These are phyloP conservation scores for Pimephales promelas DNA, from an alignment of 2,113 vertebrate genomes.

Conservation along the genomic window DNA sequence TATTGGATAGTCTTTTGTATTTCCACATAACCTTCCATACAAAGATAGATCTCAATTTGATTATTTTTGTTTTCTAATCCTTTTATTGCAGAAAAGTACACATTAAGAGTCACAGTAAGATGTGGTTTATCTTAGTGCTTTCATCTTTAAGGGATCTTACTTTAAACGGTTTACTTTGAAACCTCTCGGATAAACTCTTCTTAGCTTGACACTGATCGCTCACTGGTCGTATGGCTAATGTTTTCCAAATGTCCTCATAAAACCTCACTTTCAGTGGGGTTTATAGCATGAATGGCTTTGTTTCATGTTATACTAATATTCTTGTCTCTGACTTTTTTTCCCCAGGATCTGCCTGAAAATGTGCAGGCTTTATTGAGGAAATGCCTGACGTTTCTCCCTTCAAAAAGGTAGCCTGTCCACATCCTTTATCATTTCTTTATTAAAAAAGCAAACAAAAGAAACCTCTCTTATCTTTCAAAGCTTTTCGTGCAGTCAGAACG, in stretches of 20 bases:
- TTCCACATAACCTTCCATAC: neutral
- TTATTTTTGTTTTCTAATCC: neutral
- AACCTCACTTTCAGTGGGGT: neutral
- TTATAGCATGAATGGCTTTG: neutral
- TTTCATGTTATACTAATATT: constrained; percentile 32
- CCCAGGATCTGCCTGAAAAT: constrained; percentile 86
- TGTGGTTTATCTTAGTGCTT: neutral
- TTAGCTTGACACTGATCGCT: neutral
- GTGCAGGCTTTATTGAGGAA: constrained; percentile 84
- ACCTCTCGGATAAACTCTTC: constrained; percentile 9
- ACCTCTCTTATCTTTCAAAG: neutral
- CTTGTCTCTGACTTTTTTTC: constrained; percentile 6
- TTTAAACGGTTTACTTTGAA: constrained; percentile 30
- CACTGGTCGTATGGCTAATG: neutral
- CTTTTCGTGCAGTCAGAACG: no score
- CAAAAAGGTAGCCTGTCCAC: constrained; percentile 80
- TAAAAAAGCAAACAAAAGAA: neutral
- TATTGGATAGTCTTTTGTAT: neutral
- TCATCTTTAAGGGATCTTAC: neutral
- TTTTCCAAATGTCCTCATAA: constrained; percentile 30
- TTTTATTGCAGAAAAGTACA: neutral
- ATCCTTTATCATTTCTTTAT: neutral
- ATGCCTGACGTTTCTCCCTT: constrained; percentile 91
- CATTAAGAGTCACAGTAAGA: neutral
- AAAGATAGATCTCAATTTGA: neutral